Conservation (phyloP, 2,113 vertebrate species). For the Gobio gobio region DNA sequence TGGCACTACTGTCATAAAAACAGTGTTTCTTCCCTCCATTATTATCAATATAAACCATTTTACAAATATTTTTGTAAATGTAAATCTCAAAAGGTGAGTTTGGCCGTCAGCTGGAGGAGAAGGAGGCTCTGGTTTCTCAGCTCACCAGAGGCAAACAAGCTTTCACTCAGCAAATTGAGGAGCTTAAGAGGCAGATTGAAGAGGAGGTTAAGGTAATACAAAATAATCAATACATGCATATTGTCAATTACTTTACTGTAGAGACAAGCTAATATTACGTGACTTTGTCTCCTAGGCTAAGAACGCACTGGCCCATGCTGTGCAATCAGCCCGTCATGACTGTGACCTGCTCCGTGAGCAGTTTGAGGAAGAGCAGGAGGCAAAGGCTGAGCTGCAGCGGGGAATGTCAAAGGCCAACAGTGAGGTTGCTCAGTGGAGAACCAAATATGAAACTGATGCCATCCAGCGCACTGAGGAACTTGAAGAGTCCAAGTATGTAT, state of each 20-base stretch:
- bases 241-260: background rate
- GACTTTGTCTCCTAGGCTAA: conserved; percentile 2
- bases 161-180: too few species aligned
- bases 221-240: too few species aligned
- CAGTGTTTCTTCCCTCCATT: background rate
- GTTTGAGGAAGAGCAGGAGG: conserved; percentile 75
- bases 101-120: too few species aligned
- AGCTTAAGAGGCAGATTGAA: too few species aligned
- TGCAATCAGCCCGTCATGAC: conserved; percentile 68
- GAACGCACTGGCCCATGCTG: conserved; percentile 37
- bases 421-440: conserved; percentile 78
- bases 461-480: conserved; percentile 76
- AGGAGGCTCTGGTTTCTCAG: too few species aligned
- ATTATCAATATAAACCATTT: background rate
- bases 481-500: conserved; percentile 75
- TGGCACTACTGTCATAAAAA: background rate
- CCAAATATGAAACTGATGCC: conserved; percentile 77
- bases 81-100: background rate
- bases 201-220: too few species aligned
- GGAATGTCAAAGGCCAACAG: conserved; percentile 76
- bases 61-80: background rate
- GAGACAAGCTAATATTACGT: background rate
- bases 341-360: conserved; percentile 76
- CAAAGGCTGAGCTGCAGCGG: conserved; percentile 74
- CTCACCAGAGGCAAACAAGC: too few species aligned